Base-by-base conservation (phyloP, 64 coral and sea anemone genomes). In the Trachythela sp. region DNA sequence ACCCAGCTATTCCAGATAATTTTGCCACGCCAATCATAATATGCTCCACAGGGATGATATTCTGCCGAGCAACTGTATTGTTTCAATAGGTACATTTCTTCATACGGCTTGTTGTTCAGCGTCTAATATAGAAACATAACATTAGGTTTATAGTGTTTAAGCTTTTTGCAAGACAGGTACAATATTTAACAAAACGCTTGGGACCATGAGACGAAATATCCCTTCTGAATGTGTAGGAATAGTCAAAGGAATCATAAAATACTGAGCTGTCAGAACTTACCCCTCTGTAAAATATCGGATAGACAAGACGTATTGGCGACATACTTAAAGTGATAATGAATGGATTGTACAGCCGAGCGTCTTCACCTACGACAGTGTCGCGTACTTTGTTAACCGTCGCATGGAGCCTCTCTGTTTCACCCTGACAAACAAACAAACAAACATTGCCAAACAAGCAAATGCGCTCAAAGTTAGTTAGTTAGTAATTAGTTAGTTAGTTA, bases 331-430 rank as follows among this genome's bases (percentile, higher is more conserved):
- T 94, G 15, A 97, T 91, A 36, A 97, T 88, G 90, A 97, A 97
- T 8, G 95, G 95, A 88, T 97, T 97, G 85, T 97, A 97, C 4
- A 97, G 90, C 10, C 95, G 45, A 1, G 95, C 95, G 5, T 92
- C 90, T 24, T 97, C 95, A 20, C 87, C 84, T 13, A 94, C 92
- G 17, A 89, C 90, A 9, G 89, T 88, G 86, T 97, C 95, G 11
- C 90, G 85, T 1, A 97, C 95, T 32, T 97, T 97, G 1, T 93
- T 92, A 0, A 94, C 93, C 2, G 95, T 92, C 58, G 90, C 90
- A 67, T 97, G 94, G 37, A 97, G 85, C 87, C 92, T 92, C 95
- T 97, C 95, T 13, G 92, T 91, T 10, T 93, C 95, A 56, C 94
- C 94, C 95, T 97, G 36, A 20, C 39, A 14, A 36, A 20, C 39